A percentile compares a stretch with the other conserved stretches of the same genome.
phyloP scores from a whole-genome alignment of 1,140 invertebrate genomes.

The Diuraphis noxia region DNA sequence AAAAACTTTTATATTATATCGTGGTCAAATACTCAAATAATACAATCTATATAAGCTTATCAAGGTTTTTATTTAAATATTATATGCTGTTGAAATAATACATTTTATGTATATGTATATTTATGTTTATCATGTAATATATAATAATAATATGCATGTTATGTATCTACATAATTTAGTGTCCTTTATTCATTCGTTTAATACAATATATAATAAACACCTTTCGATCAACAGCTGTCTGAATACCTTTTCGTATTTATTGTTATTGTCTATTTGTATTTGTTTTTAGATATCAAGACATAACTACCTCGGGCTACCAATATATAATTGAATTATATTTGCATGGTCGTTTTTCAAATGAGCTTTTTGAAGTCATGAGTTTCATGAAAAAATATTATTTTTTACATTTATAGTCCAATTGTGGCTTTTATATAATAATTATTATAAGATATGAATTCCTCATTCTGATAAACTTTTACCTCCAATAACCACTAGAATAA shows the following conservation, averaged over 20 bases:
- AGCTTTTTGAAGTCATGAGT: neutral
- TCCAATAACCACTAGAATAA: neutral
- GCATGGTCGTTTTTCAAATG: neutral
- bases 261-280: neutral
- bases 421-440: neutral
- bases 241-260: neutral
- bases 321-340: neutral
- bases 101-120: neutral
- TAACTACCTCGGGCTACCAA: too few relatives aligned
- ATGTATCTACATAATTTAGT: neutral
- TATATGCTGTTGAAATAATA: neutral
- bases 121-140: neutral
- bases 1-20: neutral
- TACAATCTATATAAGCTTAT: neutral
- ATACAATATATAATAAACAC: neutral
- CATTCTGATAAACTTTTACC: neutral
- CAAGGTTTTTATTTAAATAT: constrained; percentile 8
- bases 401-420: neutral
- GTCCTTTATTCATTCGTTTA: neutral
- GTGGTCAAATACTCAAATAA: neutral
- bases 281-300: neutral
- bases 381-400: neutral
- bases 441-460: neutral
- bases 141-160: neutral
- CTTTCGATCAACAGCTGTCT: neutral